These are phyloP conservation scores for Tiliqua scincoides DNA, from an alignment of 2,113 vertebrate species.

Conservation along the genomic window DNA sequence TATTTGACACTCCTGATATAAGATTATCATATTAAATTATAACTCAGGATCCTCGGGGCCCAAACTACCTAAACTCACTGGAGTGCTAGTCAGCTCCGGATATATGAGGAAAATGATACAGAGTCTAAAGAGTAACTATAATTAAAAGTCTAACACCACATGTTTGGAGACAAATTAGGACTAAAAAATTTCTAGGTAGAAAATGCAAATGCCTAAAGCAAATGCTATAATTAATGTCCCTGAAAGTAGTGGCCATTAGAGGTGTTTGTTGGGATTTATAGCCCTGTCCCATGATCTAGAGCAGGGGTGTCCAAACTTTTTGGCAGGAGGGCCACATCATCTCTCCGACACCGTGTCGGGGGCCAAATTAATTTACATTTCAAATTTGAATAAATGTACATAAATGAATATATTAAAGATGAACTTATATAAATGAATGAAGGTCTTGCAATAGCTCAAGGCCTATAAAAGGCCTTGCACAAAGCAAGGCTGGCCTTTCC, in stretches of 20 bases:
- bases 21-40: background rate
- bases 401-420: too few relatives aligned
- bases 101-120: background rate
- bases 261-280: background rate
- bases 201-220: background rate
- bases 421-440: too few relatives aligned
- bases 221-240: background rate
- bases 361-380: too few relatives aligned
- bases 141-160: constrained; percentile 2
- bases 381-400: too few relatives aligned
- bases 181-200: background rate
- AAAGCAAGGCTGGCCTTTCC: too few relatives aligned
- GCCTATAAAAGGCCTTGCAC: too few relatives aligned
- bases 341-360: too few relatives aligned
- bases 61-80: background rate
- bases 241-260: background rate
- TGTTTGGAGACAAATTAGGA: constrained; percentile 3
- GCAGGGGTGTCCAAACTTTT: too few relatives aligned
- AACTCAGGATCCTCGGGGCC: background rate
- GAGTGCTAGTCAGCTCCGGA: background rate
- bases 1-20: too few relatives aligned
- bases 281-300: background rate
- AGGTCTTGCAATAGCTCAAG: too few relatives aligned
- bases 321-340: too few relatives aligned
- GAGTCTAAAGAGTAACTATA: background rate